phyloP scores from a whole-genome alignment of 2,888 invertebrate species.

The Leucophora obtusa region DNA sequence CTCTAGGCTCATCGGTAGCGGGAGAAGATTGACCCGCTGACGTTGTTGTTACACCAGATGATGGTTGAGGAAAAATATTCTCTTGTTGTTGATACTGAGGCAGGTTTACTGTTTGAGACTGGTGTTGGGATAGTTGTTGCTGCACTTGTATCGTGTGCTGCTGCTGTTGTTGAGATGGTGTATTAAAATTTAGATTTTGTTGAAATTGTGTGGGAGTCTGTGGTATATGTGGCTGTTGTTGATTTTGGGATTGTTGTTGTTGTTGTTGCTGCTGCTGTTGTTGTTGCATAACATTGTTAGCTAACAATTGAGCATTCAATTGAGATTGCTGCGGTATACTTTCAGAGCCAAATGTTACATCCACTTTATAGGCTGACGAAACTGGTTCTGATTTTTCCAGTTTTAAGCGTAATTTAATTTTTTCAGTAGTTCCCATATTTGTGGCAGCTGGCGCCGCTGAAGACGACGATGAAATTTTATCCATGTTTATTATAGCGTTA shows the following conservation, averaged over 20 bases:
- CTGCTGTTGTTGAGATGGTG: slow-evolving; percentile 56
- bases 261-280: slow-evolving; percentile 44
- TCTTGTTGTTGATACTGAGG: slow-evolving; percentile 64
- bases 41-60: slow-evolving; percentile 46
- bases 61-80: slow-evolving; percentile 61
- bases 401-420: slow-evolving; percentile 89
- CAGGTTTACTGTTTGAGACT: slow-evolving; percentile 41
- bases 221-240: slow-evolving; percentile 49
- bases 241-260: slow-evolving; percentile 40
- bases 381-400: slow-evolving; percentile 90
- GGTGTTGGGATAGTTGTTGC: slow-evolving; percentile 54
- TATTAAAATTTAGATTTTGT: slow-evolving; percentile 44
- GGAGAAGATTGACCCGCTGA: slow-evolving; percentile 32
- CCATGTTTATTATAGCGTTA: slow-evolving; percentile 18
- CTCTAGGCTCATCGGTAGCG: slow-evolving; percentile 85
- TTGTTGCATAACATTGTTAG: slow-evolving; percentile 58
- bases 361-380: slow-evolving; percentile 88
- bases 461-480: slow-evolving; percentile 27
- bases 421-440: slow-evolving; percentile 80
- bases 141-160: slow-evolving; percentile 57
- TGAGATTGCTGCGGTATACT: slow-evolving; percentile 61
- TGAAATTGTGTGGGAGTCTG: slow-evolving; percentile 52
- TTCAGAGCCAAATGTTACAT: slow-evolving; percentile 84
- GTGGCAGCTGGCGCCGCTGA: slow-evolving; percentile 45
- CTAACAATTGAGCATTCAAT: slow-evolving; percentile 63